Percentiles rank a stretch among this genome's conserved stretches.
Conservation (phyloP, 2,888 invertebrate species). For the Leptogaster cylindrica region DNA sequence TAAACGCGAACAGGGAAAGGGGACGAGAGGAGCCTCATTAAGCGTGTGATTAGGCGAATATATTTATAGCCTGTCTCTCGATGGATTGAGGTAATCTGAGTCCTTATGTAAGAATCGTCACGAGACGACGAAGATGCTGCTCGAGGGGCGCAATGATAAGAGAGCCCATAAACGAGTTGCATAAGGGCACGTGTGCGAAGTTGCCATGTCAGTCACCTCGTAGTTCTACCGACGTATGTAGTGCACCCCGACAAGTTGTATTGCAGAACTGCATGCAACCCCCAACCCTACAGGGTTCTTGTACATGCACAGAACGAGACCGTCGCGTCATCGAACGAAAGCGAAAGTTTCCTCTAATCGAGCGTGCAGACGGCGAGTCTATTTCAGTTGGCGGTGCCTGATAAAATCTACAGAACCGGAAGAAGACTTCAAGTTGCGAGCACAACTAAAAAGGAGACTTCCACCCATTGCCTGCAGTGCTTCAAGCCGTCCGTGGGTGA, state of each 20-base stretch:
- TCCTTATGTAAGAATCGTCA: no score
- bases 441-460: not conserved
- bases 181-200: no score
- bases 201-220: conserved; percentile 31
- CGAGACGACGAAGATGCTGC: no score
- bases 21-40: not conserved
- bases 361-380: conserved; percentile 7
- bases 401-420: conserved; percentile 22
- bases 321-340: not conserved
- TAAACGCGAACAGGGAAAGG: no score
- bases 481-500: not conserved
- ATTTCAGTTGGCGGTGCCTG: conserved; percentile 7
- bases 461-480: not conserved
- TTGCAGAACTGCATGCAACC: conserved; percentile 12
- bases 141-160: no score
- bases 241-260: conserved; percentile 21
- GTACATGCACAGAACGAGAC: not conserved
- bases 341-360: not conserved
- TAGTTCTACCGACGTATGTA: no score
- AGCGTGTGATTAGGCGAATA: no score
- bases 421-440: not conserved
- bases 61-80: no score
- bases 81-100: no score
- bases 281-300: not conserved
- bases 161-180: no score